Conservation (phyloP, 2,797 vertebrate genomes). For the Neoniphon sammara region DNA sequence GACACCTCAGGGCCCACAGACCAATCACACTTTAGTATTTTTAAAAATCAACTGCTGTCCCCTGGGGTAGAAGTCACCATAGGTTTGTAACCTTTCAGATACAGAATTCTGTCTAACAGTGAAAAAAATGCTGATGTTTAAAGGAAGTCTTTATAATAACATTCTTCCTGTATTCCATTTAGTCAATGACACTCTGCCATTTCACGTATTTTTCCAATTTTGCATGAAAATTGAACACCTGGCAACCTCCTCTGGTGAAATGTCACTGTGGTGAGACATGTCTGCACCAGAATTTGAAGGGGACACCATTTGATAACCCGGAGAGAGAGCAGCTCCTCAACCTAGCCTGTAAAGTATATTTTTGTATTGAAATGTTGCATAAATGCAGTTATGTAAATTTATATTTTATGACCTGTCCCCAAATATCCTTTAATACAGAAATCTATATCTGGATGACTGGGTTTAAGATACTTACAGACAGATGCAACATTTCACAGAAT, state of each 20-base stretch:
- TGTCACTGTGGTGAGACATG: neutral
- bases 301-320: neutral
- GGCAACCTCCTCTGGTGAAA: neutral
- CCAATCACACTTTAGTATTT: too few species aligned
- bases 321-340: neutral
- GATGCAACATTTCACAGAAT: neutral
- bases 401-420: neutral
- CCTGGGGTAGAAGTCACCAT: too few species aligned
- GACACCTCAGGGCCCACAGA: too few species aligned
- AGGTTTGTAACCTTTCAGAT: neutral
- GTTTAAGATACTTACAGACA: slow-evolving; percentile 23
- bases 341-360: neutral
- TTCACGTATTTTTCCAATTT: slow-evolving; percentile 12
- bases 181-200: neutral
- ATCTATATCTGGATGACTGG: slow-evolving; percentile 31
- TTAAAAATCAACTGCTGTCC: too few species aligned
- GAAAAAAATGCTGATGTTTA: slow-evolving; percentile 32
- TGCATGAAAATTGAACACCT: neutral
- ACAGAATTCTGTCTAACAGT: slow-evolving; percentile 26
- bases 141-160: slow-evolving; percentile 31
- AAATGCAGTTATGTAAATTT: neutral
- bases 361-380: neutral
- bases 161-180: slow-evolving; percentile 25
- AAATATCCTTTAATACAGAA: slow-evolving; percentile 5
- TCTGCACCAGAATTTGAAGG: neutral